Evolutionary conservation across 2,797 vertebrate species (phyloP), one percentile per base, ranked within the genome.

Genomic region (Picus viridis): DNA sequence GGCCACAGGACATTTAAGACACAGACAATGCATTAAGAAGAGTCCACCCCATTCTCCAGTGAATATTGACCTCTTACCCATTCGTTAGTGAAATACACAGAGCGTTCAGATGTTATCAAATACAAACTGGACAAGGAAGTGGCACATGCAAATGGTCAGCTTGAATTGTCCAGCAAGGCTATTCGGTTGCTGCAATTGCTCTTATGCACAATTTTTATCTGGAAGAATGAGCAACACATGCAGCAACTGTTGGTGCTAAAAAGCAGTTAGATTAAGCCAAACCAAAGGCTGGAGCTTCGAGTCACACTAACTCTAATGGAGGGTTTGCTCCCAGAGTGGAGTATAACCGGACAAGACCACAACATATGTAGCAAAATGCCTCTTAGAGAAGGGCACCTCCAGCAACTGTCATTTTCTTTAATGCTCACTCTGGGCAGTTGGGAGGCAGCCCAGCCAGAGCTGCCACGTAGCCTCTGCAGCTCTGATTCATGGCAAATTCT

Each of bases 401-500:
- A 96, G 87, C 90, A 91, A 83, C 75, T 96, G 92, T 93, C 94
- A 93, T 75, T 80, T 94, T 79, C 81, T 95, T 91, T 94, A 87
- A 94, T 45, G 43, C 73, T 96, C 87, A 96, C 70, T 78, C 62
- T 70, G 51, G 86, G 82, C 67, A 73, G 65, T 6, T 61, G 81
- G 71, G 67, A 95, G 49, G 78, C 63, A 91, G 92, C 49, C 14
- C 2, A 6, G 69, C 10, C 29, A 83, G 39, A 1, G 27, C 67
- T 90, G 80, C 65, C 0, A 1, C 27, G 45, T 62, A 5, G 62
- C 61, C 67, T 89, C 56, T 81, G 53, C 57, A 79, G 85, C 58
- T 67, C 67, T 5, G 16, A 69, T 64, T 65, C 49, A 47, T 39
- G 34, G 53, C 81, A 58, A 78, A 92, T 54, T 57, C 64, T 81